Evolutionary conservation across 2,113 vertebrate species (phyloP), one percentile per base, ranked within the genome.

Genomic region (Lagopus muta): DNA sequence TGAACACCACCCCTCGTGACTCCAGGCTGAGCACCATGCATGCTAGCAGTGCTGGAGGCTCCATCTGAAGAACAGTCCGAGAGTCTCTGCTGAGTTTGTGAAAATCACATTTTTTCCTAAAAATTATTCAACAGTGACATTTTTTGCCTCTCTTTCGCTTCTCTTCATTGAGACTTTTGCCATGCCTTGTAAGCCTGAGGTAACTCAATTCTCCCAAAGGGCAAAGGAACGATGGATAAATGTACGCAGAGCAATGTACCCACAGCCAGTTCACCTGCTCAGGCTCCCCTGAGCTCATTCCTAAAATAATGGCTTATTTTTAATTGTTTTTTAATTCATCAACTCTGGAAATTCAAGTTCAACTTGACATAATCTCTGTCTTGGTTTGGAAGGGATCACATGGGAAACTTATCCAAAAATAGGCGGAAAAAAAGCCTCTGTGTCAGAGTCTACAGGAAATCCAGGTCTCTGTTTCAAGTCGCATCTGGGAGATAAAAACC

Each of bases 1-100:
- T 28, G 36, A 62, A 21, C 21, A 8, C 22, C 2, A 14, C 21
- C 2, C 1, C 2, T 0, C 14, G 9, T 65, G 48, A 61, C 16
- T 67, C 55, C 14, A 61, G 43, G 14, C 20, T 27, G n/a, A 21
- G 57, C n/a, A 55, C 10, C 42, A 3, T 36, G 18, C 38, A 10
- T 28, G 40, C 17, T 36, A 30, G 8, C n/a, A 40, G 38, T 7
- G 36, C 43, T 11, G 40, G 45, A 62, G 67, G 58, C 45, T 20
- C 3, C 0, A 0, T 3, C 5, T 34, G 74, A 65, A 90, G 27
- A 87, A 32, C 38, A 86, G 9, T n/a, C 78, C 21, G 48, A 5
- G 5, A 65, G 11, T 16, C 19, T 52, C 22, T 75, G 13, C 5
- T 69, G 22, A 32, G 1, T 17, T 28, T 22, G 13, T 40, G 48